Evolutionary conservation across 2,113 vertebrate species (phyloP).

Genomic region (Cebidichthys violaceus): DNA sequence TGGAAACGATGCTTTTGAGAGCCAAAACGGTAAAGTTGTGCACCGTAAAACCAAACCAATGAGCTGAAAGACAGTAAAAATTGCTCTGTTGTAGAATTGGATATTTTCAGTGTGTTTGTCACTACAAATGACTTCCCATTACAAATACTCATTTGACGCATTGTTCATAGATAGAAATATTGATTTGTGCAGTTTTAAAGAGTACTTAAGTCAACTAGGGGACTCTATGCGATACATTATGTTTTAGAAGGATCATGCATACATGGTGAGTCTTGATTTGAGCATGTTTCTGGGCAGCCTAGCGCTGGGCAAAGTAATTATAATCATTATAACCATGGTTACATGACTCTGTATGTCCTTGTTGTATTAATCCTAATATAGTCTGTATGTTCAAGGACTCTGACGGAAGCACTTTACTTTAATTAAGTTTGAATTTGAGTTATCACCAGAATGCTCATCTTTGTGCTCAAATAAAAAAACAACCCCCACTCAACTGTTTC

Average conservation of each 20-base stretch:
- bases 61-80: neutral
- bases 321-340: slow-evolving; percentile 20
- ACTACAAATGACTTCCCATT: neutral
- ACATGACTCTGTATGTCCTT: slow-evolving; percentile 2
- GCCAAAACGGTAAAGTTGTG: neutral
- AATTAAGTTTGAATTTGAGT: slow-evolving; percentile 29
- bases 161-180: neutral
- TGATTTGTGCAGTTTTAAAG: neutral
- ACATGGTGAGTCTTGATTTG: neutral
- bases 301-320: neutral
- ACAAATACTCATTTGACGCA: neutral
- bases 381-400: slow-evolving; percentile 8
- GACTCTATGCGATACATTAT: neutral
- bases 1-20: neutral
- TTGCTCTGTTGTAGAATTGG: neutral
- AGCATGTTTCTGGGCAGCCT: neutral
- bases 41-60: neutral
- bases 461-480: slow-evolving; percentile 26
- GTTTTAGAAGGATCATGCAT: neutral
- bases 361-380: neutral
- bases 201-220: neutral
- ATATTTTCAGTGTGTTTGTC: neutral
- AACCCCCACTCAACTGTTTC: slow-evolving; percentile 27
- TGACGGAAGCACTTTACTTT: slow-evolving; percentile 3
- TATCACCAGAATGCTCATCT: slow-evolving; percentile 22